phyloP scores from a whole-genome alignment of 1,140 invertebrate species.

The Campoletis sonorensis region DNA sequence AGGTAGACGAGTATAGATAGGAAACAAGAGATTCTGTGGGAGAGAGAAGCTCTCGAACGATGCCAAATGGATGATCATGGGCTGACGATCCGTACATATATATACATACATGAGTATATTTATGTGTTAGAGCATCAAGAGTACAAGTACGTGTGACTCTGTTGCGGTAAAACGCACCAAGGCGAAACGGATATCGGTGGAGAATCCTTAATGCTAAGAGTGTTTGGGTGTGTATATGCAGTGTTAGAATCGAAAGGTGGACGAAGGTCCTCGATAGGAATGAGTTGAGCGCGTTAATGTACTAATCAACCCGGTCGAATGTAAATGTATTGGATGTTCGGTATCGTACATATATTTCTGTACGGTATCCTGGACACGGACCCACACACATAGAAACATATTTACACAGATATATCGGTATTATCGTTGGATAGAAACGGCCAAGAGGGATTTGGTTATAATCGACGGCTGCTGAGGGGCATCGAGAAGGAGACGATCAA shows the following conservation, averaged over 20 bases:
- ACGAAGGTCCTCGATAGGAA: conserved; percentile 51
- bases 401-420: conserved; percentile 11
- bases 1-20: not conserved
- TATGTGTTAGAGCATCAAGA: not conserved
- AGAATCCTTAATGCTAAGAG: conserved; percentile 1
- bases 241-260: conserved; percentile 47
- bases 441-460: conserved; percentile 68
- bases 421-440: conserved; percentile 52
- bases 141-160: conserved; percentile 22
- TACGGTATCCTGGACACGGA: not conserved
- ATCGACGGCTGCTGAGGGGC: conserved; percentile 68
- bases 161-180: conserved; percentile 31
- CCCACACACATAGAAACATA: not conserved
- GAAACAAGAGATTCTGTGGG: not conserved
- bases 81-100: not conserved
- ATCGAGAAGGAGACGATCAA: conserved; percentile 44
- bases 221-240: not conserved
- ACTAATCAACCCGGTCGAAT: conserved; percentile 71
- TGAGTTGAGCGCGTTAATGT: conserved; percentile 65
- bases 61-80: conserved; percentile 21
- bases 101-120: not conserved
- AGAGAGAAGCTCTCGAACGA: conserved; percentile 24
- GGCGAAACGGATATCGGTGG: conserved; percentile 10
- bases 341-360: conserved; percentile 37
- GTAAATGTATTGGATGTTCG: conserved; percentile 66